Evolutionary conservation across 2,797 vertebrate species (phyloP).

Genomic region (Perodicticus potto): DNA sequence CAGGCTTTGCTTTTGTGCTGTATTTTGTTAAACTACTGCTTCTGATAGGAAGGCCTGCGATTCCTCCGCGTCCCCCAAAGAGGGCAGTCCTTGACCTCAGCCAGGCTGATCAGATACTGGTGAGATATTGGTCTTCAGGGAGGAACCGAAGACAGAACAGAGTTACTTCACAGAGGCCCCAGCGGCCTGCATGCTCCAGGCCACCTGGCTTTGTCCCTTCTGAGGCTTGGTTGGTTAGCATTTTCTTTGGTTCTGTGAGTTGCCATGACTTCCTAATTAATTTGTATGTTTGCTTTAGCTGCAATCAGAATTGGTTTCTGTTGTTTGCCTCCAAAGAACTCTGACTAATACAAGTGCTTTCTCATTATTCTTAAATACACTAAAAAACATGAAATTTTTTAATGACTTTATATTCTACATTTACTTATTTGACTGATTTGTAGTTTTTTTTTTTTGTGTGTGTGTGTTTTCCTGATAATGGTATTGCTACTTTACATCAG

Average conservation of each 20-base stretch:
- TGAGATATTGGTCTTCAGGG: not conserved
- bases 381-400: not conserved
- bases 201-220: not conserved
- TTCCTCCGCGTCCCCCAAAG: not conserved
- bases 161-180: not conserved
- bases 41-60: not conserved
- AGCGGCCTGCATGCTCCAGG: not conserved
- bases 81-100: not conserved
- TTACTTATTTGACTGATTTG: not conserved
- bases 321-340: not conserved
- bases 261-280: not conserved
- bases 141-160: not conserved
- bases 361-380: slow-evolving; percentile 36
- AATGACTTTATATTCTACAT: not conserved
- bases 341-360: not conserved
- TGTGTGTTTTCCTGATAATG: not conserved
- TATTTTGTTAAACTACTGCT: not conserved
- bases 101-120: not conserved
- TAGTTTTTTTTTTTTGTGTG: not conserved
- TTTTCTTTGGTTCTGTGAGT: slow-evolving; percentile 12
- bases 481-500: not conserved
- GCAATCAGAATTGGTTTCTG: not conserved
- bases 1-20: not conserved
- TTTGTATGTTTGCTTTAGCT: not conserved
- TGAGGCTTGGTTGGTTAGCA: not conserved